Conservation (phyloP, 2,797 vertebrate species). For the Pyrocephalus nanus region DNA sequence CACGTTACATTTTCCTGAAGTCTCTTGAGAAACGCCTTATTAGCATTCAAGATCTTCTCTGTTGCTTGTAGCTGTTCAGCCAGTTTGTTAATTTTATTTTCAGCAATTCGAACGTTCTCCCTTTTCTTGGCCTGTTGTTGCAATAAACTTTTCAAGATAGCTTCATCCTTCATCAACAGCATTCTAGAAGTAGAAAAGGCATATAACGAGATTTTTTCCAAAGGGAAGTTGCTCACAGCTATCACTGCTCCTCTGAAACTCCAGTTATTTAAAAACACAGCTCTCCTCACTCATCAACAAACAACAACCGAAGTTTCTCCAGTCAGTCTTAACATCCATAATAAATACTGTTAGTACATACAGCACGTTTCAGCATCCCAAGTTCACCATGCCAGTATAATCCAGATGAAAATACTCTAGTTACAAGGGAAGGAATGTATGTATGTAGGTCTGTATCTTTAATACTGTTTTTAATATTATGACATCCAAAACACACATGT, state of each 20-base stretch:
- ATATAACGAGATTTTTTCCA: background rate
- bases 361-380: background rate
- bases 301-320: background rate
- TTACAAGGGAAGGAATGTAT: background rate
- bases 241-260: background rate
- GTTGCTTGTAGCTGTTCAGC: constrained; percentile 92
- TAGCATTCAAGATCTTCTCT: constrained; percentile 88
- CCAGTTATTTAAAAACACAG: background rate
- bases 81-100: constrained; percentile 87
- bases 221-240: background rate
- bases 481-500: background rate
- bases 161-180: constrained; percentile 89
- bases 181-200: constrained; percentile 75
- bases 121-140: constrained; percentile 93
- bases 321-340: background rate
- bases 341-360: background rate
- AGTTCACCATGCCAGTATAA: background rate
- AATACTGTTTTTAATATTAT: background rate
- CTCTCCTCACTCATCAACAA: background rate
- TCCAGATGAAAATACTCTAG: background rate
- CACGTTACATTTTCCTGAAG: constrained; percentile 91
- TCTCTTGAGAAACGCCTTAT: constrained; percentile 88
- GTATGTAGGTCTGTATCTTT: background rate
- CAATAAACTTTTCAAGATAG: constrained; percentile 87
- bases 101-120: constrained; percentile 88